A percentile compares a stretch with the other conserved stretches of the same genome.
Evolutionary conservation across 2,797 vertebrate genomes (phyloP).

Genomic region (Hypotaenidia okinawae): DNA sequence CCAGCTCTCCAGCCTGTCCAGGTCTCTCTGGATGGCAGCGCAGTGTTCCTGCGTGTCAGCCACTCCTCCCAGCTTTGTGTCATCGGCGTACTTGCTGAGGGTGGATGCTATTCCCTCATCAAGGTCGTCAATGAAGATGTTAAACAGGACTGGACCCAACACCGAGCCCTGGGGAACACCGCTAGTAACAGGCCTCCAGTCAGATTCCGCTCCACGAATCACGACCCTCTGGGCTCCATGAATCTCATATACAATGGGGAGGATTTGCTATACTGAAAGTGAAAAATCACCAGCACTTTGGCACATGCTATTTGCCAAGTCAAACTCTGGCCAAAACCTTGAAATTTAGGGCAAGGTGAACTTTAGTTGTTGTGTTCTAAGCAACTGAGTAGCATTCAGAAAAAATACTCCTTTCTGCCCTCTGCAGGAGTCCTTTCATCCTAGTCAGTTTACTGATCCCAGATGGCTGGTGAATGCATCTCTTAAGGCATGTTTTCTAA

Average conservation of each 20-base stretch:
- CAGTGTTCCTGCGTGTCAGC: too few species aligned
- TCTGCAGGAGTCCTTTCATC: background rate
- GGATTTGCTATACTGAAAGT: background rate
- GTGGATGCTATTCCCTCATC: too few species aligned
- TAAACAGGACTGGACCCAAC: too few species aligned
- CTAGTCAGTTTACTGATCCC: background rate
- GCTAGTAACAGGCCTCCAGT: too few species aligned
- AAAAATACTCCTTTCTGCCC: background rate
- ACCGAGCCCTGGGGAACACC: too few species aligned
- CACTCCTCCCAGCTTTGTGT: too few species aligned
- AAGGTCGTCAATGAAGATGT: too few species aligned
- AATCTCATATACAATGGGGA: background rate
- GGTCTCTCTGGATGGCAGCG: too few species aligned
- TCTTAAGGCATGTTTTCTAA: background rate
- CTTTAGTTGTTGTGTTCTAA: rapidly evolving
- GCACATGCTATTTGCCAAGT: background rate
- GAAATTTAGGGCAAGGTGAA: background rate
- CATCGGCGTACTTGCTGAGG: too few species aligned
- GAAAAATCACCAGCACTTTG: background rate
- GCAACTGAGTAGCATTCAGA: background rate
- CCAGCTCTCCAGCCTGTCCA: too few species aligned
- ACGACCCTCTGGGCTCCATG: too few species aligned
- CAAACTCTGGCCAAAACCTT: background rate
- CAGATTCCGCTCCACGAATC: too few species aligned
- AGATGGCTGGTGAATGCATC: background rate